A percentile compares a stretch with the other conserved stretches of the same genome.
phyloP scores from a whole-genome alignment of 2,888 invertebrate genomes.

The Autographa pulchrina region DNA sequence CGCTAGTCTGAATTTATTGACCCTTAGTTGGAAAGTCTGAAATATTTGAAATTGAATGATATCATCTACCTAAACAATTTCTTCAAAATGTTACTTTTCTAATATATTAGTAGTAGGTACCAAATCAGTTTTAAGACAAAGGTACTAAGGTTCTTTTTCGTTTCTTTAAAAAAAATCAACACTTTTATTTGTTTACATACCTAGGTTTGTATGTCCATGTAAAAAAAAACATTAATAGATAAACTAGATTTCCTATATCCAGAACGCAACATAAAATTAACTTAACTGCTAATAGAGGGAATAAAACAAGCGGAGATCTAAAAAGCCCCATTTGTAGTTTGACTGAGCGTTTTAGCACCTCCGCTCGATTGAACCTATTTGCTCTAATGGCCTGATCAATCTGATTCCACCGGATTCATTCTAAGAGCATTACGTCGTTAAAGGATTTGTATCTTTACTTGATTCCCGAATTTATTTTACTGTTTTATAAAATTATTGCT shows the following conservation, averaged over 20 bases:
- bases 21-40: too few species aligned
- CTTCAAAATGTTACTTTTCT: too few species aligned
- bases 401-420: constrained; percentile 28
- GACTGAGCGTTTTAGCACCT: constrained; percentile 17
- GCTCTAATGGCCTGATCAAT: constrained; percentile 31
- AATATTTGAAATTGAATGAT: too few species aligned
- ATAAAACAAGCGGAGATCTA: constrained; percentile 15
- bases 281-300: constrained; percentile 13
- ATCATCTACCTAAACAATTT: too few species aligned
- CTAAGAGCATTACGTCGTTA: constrained; percentile 15
- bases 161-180: too few species aligned
- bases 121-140: too few species aligned
- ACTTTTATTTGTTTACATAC: too few species aligned
- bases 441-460: not conserved
- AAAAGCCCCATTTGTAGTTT: constrained; percentile 21
- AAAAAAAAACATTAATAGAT: not conserved
- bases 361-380: constrained; percentile 21
- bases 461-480: constrained; percentile 4
- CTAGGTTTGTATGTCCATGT: too few species aligned
- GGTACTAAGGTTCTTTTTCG: too few species aligned
- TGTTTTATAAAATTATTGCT: not conserved
- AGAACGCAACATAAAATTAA: not conserved
- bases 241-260: not conserved
- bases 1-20: too few species aligned
- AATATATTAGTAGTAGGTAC: too few species aligned